These are phyloP conservation scores for Clarias laeviceps DNA, from an alignment of 2,797 vertebrate genomes.

Conservation along the genomic window DNA sequence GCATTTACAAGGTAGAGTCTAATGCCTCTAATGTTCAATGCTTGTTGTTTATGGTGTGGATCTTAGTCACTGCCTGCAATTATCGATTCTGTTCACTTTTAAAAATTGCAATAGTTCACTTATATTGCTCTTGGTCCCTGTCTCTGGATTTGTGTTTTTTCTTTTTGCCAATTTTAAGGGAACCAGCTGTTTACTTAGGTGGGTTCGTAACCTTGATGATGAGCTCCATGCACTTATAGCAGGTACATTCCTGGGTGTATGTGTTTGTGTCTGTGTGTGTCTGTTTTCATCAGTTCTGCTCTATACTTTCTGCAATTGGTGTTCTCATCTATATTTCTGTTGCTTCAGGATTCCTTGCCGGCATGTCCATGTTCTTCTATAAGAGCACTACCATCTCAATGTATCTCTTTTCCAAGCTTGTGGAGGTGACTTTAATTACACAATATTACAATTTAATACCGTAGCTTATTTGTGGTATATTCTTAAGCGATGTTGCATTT, in stretches of 20 bases:
- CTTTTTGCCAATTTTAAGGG: slow-evolving; percentile 72
- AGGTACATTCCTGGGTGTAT: slow-evolving; percentile 69
- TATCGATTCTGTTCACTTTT: background rate
- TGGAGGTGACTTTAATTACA: slow-evolving; percentile 82
- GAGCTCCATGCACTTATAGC: slow-evolving; percentile 95
- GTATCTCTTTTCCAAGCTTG: slow-evolving; percentile 96
- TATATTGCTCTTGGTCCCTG: background rate
- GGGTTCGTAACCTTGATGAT: slow-evolving; percentile 95
- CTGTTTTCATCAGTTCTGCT: too few species aligned
- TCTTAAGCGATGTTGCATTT: background rate
- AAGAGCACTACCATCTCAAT: slow-evolving; percentile 98
- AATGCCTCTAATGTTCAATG: background rate
- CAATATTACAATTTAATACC: background rate
- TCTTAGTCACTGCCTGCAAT: background rate
- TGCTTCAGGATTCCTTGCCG: slow-evolving; percentile 89
- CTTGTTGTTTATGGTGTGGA: background rate
- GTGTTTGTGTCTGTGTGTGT: slow-evolving; percentile 9
- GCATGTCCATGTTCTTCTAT: slow-evolving; percentile 98
- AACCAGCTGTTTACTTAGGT: slow-evolving; percentile 93
- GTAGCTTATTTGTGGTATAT: background rate
- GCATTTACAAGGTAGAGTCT: slow-evolving; percentile 93
- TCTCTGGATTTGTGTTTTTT: background rate
- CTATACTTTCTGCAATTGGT: background rate
- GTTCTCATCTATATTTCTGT: background rate
- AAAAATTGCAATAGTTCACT: background rate